Evolutionary conservation across 2,888 invertebrate genomes (phyloP).

Genomic region (Byasa hedistus): DNA sequence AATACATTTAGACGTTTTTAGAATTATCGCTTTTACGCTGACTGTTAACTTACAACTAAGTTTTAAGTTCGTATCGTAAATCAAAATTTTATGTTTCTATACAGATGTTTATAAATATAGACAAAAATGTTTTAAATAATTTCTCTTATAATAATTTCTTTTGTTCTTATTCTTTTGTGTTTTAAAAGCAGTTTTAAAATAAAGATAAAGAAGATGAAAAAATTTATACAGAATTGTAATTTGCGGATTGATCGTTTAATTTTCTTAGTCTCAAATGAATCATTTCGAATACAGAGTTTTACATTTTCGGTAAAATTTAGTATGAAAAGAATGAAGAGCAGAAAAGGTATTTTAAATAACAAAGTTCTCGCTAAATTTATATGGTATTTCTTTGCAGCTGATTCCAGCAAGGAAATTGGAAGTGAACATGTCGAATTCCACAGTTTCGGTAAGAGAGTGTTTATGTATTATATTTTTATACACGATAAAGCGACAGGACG

Average conservation of each 20-base stretch:
- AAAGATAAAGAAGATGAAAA: too few relatives aligned
- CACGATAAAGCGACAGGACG: not conserved
- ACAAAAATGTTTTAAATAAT: too few relatives aligned
- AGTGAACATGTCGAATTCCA: conserved; percentile 67
- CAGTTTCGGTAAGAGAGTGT: conserved; percentile 51
- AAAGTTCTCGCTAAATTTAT: not conserved
- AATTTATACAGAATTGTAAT: too few relatives aligned
- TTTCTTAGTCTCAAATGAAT: too few relatives aligned
- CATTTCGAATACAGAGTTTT: too few relatives aligned
- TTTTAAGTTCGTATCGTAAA: not conserved
- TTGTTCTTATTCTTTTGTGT: too few relatives aligned
- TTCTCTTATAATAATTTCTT: too few relatives aligned
- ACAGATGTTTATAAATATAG: too few relatives aligned
- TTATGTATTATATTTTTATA: not conserved
- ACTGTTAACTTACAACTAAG: not conserved
- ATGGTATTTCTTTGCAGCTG: conserved; percentile 44
- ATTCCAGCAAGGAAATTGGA: conserved; percentile 49
- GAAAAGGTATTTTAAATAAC: not conserved
- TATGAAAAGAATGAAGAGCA: not conserved
- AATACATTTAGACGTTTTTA: not conserved
- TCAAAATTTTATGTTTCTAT: not conserved
- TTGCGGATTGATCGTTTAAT: too few relatives aligned
- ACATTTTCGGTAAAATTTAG: not conserved
- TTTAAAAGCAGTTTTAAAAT: too few relatives aligned
- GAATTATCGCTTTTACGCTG: not conserved